A percentile compares a stretch with the other conserved stretches of the same genome.
Conservation (phyloP, 2,113 vertebrate species). For the Archocentrus centrarchus region DNA sequence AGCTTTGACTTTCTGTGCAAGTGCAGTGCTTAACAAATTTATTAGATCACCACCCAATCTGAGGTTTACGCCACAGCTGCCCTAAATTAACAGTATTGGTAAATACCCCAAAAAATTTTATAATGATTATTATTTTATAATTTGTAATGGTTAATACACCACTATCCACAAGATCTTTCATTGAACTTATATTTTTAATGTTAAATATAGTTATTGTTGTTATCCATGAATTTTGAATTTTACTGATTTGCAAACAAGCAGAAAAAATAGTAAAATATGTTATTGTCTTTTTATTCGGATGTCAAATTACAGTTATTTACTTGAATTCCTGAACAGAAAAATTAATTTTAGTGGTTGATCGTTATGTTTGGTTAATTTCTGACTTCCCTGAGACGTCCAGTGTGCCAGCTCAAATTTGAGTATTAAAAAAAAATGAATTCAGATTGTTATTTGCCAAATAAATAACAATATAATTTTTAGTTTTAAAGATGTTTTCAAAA, state of each 20-base stretch:
- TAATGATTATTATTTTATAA: background rate
- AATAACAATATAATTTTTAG: background rate
- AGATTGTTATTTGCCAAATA: too few relatives aligned
- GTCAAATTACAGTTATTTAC: background rate
- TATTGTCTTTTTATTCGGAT: background rate
- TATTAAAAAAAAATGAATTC: too few relatives aligned
- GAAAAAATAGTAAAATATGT: background rate
- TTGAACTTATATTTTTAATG: background rate
- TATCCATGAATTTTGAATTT: background rate
- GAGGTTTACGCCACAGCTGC: background rate
- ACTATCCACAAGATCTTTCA: background rate
- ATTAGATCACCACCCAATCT: background rate
- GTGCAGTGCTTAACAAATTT: background rate
- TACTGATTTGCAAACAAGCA: background rate
- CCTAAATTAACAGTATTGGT: constrained; percentile 1
- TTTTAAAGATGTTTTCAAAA: background rate
- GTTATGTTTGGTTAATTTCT: too few relatives aligned
- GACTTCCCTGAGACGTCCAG: too few relatives aligned
- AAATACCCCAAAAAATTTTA: background rate
- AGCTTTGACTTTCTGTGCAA: background rate
- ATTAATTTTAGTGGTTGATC: too few relatives aligned
- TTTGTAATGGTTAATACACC: background rate
- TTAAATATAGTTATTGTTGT: background rate
- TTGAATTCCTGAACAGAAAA: too few relatives aligned
- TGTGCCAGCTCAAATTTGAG: too few relatives aligned